Conservation (phyloP, 2,113 vertebrate species). For the Oryzias javanicus region DNA sequence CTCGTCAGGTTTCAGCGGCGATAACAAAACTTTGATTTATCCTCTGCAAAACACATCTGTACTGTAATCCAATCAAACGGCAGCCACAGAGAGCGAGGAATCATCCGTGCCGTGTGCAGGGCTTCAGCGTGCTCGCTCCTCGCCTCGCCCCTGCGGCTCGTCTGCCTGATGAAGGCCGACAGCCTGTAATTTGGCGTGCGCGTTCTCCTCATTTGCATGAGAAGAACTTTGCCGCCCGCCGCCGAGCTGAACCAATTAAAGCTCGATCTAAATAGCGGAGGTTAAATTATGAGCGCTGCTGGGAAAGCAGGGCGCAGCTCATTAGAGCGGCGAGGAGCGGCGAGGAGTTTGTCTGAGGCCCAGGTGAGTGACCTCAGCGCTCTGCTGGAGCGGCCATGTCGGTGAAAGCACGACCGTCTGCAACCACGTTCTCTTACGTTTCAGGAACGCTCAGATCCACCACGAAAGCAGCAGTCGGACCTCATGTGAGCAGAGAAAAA, state of each 20-base stretch:
- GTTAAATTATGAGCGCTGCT: conserved; percentile 31
- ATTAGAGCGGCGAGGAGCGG: conserved; percentile 22
- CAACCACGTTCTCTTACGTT: no score
- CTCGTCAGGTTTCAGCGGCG: conserved; percentile 29
- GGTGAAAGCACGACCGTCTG: no score
- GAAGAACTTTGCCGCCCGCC: conserved; percentile 41
- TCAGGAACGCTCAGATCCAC: no score
- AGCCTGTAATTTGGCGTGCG: conserved; percentile 66
- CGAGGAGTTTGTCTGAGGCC: conserved; percentile 15
- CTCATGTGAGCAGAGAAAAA: no score
- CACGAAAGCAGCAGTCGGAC: no score
- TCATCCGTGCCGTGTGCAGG: conserved; percentile 33
- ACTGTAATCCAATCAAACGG: conserved; percentile 64
- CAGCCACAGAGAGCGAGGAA: conserved; percentile 49
- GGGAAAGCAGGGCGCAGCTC: conserved; percentile 48
- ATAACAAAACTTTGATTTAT: conserved; percentile 59
- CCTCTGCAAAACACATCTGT: conserved; percentile 41
- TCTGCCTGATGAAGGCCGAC: conserved; percentile 49
- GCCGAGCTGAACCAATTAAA: conserved; percentile 32
- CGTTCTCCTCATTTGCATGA: conserved; percentile 69
- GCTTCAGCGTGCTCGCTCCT: conserved; percentile 11
- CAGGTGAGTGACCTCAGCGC: conserved; percentile 33
- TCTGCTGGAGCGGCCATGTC: conserved; percentile 25
- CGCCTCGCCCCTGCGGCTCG: conserved; percentile 29
- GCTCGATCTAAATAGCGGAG: conserved; percentile 52